Evolutionary conservation across 2,113 vertebrate genomes (phyloP), one percentile per base, ranked within the genome.

Genomic region (Tyrannus savana): DNA sequence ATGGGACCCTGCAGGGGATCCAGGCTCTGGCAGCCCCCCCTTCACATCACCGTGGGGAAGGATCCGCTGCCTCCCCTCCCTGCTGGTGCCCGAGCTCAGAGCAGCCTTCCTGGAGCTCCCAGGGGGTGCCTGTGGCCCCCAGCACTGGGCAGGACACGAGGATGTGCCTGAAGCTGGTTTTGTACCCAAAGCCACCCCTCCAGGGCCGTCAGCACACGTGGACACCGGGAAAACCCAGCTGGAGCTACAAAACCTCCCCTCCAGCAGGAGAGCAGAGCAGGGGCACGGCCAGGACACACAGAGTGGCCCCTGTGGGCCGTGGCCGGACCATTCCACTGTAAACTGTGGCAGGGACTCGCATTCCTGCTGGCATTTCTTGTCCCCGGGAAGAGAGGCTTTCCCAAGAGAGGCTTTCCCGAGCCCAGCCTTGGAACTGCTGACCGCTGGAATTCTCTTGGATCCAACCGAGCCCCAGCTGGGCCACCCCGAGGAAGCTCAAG

Each of bases 161-260:
- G 66, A 27, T 4, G 35, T 37, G 63, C 49, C 55, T 53, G 46
- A 30, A 47, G 68, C 5, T 35, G 56, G 16, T 22, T 76, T 35
- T 17, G 14, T 6, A 7, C 10, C 23, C 58, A 76, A 28, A 62
- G 69, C 7, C 42, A 11, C n/a, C n/a, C n/a, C 24, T 10, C 4
- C 23, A 15, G 46, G 58, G 46, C 81, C 41, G 4, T 4, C 14
- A 3, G 58, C 0, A 0, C 11, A 0, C 9, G 4, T 0, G 42
- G 67, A 7, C 6, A 21, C 31, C 5, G 25, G 76, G 85, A 71
- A 55, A 83, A 11, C 30, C 14, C 31, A 7, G 19, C 49, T 3
- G 19, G 49, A 69, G 89, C 66, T 72, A 6, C 44, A 12, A 6
- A 49, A 50, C 8, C 49, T 53, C 64, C 53, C 47, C 22, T 19